These are phyloP conservation scores for Dicerorhinus sumatrensis DNA, from an alignment of 2,113 vertebrate genomes.

Conservation along the genomic window DNA sequence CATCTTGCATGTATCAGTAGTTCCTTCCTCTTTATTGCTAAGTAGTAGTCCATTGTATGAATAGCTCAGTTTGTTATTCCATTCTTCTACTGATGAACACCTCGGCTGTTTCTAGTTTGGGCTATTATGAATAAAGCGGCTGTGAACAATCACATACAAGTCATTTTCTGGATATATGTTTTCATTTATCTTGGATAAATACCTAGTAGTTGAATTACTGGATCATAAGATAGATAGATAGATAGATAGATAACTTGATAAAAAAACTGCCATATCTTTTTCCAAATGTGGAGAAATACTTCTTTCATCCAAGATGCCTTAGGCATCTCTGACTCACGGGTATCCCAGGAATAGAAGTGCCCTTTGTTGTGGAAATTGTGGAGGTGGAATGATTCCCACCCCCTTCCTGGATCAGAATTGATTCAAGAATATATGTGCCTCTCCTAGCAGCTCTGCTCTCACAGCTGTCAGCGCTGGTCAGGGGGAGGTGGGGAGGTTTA, in stretches of 20 bases:
- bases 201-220: neutral
- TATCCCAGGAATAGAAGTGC: constrained; percentile 64
- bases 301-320: constrained; percentile 46
- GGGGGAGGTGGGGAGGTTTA: constrained; percentile 75
- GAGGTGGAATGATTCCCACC: constrained; percentile 61
- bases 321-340: constrained; percentile 40
- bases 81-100: neutral
- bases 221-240: neutral
- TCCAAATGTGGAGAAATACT: constrained; percentile 25
- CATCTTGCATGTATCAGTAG: neutral
- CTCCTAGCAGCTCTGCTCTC: constrained; percentile 59
- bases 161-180: neutral
- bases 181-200: constrained; percentile 27
- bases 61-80: neutral
- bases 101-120: constrained; percentile 14
- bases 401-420: constrained; percentile 60
- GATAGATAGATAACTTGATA: neutral
- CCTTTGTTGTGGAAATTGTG: constrained; percentile 71
- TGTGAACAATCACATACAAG: neutral
- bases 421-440: constrained; percentile 55
- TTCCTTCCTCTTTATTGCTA: constrained; percentile 23
- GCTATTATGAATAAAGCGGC: neutral
- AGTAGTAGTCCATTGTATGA: neutral
- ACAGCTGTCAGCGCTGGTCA: constrained; percentile 82
- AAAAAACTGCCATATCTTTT: constrained; percentile 33